Evolutionary conservation across 2,113 vertebrate species (phyloP), one percentile per base, ranked within the genome.

Genomic region (Caranx ignobilis): DNA sequence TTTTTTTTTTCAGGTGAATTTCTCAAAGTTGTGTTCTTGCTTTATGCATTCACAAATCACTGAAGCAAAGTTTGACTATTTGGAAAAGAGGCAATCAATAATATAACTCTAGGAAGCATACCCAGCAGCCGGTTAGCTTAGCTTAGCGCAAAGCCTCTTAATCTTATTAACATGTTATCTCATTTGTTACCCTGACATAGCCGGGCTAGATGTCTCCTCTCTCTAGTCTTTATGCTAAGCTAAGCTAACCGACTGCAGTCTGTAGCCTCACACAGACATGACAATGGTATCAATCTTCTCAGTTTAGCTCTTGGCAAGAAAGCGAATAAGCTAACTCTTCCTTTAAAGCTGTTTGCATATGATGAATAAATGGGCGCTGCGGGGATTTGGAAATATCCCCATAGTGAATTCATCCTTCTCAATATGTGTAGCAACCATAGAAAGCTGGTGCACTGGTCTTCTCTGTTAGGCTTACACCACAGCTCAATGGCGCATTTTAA

Each of bases 401-500:
- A n/a, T n/a, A 12, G 61, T 54, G 11, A 71, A 45, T 35, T 54
- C 8, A 26, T 21, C 4, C 35, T 41, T 26, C 2, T 1, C 45
- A 70, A 54, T 37, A 2, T 43, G 5, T 77, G 16, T 19, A 19
- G 5, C 39, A 47, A 21, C 15, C 39, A 16, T 8, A 18, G 15
- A 47, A 47, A 39, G 21, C 8, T 7, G 11, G 31, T 21, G 32
- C n/a, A 32, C 1, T 35, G 35, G 45, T 65, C 39, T 64, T 60
- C 16, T 59, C 59, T 12, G 50, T 5, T 47, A 43, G 31, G 54
- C 32, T 63, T 61, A 50, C 56, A 15, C 21, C 48, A 57, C 41
- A 81, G 62, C 68, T 64, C 54, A 74, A 2, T 61, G 43, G 55
- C 70, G 67, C n/a, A 39, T 13, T 65, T 61, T 71, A 87, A 75